Conservation (phyloP, 1,140 invertebrate genomes). For the Lepidurus arcticus region DNA sequence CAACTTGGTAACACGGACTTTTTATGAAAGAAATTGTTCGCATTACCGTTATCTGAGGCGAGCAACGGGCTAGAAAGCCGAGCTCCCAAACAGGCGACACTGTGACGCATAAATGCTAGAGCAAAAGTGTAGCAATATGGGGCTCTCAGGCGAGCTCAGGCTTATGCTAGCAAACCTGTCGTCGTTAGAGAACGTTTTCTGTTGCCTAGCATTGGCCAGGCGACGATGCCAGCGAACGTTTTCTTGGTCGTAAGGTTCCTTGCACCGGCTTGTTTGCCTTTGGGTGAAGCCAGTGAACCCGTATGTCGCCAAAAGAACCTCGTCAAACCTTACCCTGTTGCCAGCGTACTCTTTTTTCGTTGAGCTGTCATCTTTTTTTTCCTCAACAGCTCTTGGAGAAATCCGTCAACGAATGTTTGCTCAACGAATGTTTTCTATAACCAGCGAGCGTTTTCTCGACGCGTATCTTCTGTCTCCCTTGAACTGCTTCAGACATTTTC, state of each 20-base stretch:
- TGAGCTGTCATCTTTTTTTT: background rate
- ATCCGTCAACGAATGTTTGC: no score
- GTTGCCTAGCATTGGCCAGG: constrained; percentile 1
- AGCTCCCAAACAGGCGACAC: background rate
- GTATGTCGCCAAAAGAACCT: background rate
- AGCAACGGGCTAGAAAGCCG: background rate
- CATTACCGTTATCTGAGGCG: background rate
- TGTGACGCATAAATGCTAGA: background rate
- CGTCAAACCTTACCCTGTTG: background rate
- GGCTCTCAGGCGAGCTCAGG: no score
- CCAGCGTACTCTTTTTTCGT: background rate
- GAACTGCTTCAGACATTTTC: background rate
- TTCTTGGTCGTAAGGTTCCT: background rate
- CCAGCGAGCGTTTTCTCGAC: no score
- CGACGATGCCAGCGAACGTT: background rate
- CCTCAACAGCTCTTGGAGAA: no score
- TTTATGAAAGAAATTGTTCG: background rate
- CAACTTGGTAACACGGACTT: background rate
- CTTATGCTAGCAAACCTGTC: no score
- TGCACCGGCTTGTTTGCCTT: background rate
- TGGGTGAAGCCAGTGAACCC: constrained; percentile 16
- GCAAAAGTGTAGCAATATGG: background rate
- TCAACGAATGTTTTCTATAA: no score
- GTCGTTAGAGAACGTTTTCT: no score
- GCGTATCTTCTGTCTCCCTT: no score